Conservation (phyloP, 2,888 invertebrate species). For the Pollenia amentaria region DNA sequence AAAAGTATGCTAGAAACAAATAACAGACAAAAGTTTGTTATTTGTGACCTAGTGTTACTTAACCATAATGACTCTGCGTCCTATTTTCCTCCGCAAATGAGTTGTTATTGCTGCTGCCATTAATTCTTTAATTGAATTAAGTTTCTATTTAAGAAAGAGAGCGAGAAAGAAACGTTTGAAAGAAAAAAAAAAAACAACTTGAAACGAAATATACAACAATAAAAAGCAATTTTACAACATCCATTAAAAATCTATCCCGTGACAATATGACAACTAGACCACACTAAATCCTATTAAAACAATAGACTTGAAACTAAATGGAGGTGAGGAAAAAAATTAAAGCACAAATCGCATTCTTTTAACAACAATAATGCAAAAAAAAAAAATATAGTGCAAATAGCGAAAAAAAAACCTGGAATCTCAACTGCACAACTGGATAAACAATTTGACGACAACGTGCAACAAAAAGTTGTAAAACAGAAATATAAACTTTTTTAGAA, state of each 20-base stretch:
- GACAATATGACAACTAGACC: slow-evolving; percentile 68
- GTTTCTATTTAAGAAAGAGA: slow-evolving; percentile 48
- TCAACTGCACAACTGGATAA: slow-evolving; percentile 23
- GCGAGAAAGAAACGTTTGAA: not conserved
- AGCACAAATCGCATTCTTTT: slow-evolving; percentile 27
- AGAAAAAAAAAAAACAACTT: not conserved
- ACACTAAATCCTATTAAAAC: slow-evolving; percentile 65
- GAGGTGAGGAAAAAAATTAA: slow-evolving; percentile 8
- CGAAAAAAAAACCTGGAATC: slow-evolving; percentile 44
- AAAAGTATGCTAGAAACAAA: no score
- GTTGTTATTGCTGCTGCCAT: slow-evolving; percentile 29
- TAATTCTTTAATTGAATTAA: slow-evolving; percentile 66
- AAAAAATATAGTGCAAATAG: slow-evolving; percentile 35
- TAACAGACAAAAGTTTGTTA: no score
- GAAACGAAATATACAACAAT: slow-evolving; percentile 6
- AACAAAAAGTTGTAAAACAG: slow-evolving; percentile 23
- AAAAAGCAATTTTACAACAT: slow-evolving; percentile 27
- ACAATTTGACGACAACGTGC: slow-evolving; percentile 21
- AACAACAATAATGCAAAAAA: slow-evolving; percentile 50
- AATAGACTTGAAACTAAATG: not conserved
- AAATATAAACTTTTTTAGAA: slow-evolving; percentile 58
- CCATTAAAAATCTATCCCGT: slow-evolving; percentile 59
- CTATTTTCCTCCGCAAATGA: slow-evolving; percentile 39
- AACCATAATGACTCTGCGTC: slow-evolving; percentile 27
- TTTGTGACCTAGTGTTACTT: no score